Percentiles rank a stretch among this genome's conserved stretches.
phyloP scores from a whole-genome alignment of 2,888 invertebrate species.

The Atethmia centrago region DNA sequence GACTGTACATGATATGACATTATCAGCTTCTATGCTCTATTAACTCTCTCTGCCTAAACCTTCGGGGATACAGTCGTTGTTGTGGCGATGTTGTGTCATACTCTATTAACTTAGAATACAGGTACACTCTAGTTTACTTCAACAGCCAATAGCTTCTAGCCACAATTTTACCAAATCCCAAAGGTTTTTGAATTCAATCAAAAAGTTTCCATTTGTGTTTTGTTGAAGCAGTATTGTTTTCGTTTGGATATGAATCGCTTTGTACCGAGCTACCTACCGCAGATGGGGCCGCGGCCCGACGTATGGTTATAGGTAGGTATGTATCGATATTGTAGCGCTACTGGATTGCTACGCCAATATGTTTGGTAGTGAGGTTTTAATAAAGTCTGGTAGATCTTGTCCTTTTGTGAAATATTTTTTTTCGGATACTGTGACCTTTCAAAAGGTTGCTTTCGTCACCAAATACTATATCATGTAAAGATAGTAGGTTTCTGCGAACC shows the following conservation, averaged over 20 bases:
- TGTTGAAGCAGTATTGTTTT: constrained; percentile 44
- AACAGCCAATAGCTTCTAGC: not conserved
- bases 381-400: not conserved
- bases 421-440: not conserved
- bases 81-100: not conserved
- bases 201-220: constrained; percentile 41
- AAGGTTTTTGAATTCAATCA: constrained; percentile 48
- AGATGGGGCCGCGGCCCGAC: constrained; percentile 14
- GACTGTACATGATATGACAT: not conserved
- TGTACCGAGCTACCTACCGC: constrained; percentile 39
- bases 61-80: not conserved
- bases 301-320: not conserved
- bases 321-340: constrained; percentile 40
- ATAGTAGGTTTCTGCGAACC: too few species aligned
- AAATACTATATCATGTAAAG: too few species aligned
- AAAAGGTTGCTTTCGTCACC: too few species aligned
- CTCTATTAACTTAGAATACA: not conserved
- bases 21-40: not conserved
- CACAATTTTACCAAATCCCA: not conserved
- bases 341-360: constrained; percentile 14
- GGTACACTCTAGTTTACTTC: not conserved
- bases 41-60: not conserved
- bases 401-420: not conserved
- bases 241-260: constrained; percentile 42
- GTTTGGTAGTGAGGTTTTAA: not conserved